These are phyloP conservation scores for Nephila pilipes DNA, from an alignment of 1,140 invertebrate species.

Conservation along the genomic window DNA sequence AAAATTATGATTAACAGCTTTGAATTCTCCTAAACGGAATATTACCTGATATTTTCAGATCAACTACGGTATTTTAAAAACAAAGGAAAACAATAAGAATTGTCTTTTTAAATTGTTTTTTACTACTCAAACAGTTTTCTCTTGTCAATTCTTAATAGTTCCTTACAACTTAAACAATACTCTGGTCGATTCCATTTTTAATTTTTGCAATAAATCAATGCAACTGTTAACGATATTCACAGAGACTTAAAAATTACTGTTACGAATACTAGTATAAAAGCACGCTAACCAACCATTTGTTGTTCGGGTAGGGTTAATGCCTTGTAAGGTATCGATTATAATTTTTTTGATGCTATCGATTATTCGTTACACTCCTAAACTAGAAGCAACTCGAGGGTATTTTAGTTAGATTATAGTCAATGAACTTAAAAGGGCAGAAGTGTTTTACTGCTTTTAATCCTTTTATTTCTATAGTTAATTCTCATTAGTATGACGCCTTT, in stretches of 20 bases:
- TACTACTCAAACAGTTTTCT: too few species aligned
- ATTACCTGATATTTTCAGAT: too few species aligned
- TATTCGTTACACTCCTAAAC: not conserved
- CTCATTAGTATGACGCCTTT: not conserved
- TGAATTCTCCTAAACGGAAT: too few species aligned
- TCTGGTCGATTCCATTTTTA: too few species aligned
- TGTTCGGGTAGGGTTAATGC: not conserved
- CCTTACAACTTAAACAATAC: too few species aligned
- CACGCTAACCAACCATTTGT: slow-evolving; percentile 1
- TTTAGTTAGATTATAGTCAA: not conserved
- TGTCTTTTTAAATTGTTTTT: too few species aligned
- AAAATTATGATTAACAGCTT: too few species aligned
- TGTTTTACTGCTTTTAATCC: not conserved
- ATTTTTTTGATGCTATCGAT: not conserved
- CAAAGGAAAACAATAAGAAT: too few species aligned
- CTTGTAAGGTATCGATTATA: not conserved
- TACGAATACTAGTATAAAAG: not conserved
- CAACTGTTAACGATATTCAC: not conserved
- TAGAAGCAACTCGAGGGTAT: not conserved
- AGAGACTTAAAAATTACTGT: not conserved
- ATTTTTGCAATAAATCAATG: too few species aligned
- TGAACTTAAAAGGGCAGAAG: not conserved
- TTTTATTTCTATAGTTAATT: not conserved
- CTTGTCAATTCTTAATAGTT: too few species aligned
- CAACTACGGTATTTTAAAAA: too few species aligned